These are phyloP conservation scores for Plagiodera versicolora DNA, from an alignment of 2,888 invertebrate genomes.

Conservation along the genomic window DNA sequence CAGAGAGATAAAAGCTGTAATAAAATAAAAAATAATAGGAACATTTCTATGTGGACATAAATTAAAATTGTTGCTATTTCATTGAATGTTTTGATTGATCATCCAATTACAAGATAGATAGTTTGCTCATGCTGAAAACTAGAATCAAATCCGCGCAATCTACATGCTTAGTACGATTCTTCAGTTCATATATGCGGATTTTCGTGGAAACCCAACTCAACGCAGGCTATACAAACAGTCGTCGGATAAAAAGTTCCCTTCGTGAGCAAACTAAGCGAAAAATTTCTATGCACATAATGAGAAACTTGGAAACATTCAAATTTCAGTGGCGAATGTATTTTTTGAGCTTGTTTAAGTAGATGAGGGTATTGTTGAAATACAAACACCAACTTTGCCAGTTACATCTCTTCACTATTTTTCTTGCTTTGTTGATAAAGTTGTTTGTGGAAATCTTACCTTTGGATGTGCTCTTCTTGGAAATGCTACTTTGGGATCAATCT, in stretches of 20 bases:
- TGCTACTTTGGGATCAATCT: conserved; percentile 99
- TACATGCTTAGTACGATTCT: no score
- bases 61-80: no score
- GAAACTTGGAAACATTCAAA: conserved; percentile 19
- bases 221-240: no score
- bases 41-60: no score
- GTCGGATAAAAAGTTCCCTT: background rate
- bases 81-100: no score
- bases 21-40: no score
- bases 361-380: conserved; percentile 14
- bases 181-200: no score
- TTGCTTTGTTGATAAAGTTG: background rate
- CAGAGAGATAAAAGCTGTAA: no score
- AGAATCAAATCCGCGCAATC: no score
- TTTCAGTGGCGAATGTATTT: conserved; percentile 24
- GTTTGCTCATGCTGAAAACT: no score
- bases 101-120: no score
- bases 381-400: conserved; percentile 1
- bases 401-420: background rate
- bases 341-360: conserved; percentile 9
- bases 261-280: conserved; percentile 12
- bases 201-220: conserved; percentile 22
- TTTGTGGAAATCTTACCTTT: conserved; percentile 74
- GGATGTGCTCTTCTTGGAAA: conserved; percentile 99
- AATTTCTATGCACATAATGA: conserved; percentile 28